phyloP scores from a whole-genome alignment of 2,113 vertebrate species.

The Helogale parvula region DNA sequence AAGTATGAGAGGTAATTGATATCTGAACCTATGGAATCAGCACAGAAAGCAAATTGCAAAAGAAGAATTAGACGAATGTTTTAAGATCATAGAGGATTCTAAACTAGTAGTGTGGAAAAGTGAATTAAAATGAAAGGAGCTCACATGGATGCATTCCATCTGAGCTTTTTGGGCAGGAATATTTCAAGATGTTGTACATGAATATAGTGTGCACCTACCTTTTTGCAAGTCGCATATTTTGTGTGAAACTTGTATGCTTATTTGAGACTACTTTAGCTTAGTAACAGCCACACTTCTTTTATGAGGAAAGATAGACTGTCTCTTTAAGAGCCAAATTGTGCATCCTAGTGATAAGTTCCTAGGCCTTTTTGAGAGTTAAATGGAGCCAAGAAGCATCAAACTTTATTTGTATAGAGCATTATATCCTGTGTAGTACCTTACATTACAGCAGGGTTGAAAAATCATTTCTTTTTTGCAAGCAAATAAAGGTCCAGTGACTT shows the following conservation, averaged over 20 bases:
- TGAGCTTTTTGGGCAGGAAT: not conserved
- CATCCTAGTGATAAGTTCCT: not conserved
- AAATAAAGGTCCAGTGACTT: not conserved
- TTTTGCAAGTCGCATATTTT: not conserved
- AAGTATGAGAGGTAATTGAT: not conserved
- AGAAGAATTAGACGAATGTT: not conserved
- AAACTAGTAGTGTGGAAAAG: not conserved
- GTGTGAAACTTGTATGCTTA: not conserved
- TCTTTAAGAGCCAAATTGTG: not conserved
- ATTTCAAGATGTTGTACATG: not conserved
- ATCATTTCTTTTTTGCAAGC: conserved; percentile 13
- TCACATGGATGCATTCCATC: not conserved
- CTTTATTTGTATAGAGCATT: not conserved
- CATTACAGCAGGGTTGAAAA: not conserved
- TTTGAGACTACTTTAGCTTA: not conserved
- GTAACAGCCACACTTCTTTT: not conserved
- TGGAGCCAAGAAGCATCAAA: not conserved
- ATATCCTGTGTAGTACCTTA: not conserved
- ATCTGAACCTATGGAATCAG: not conserved
- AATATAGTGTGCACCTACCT: not conserved
- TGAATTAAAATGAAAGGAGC: not conserved
- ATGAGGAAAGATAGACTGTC: not conserved
- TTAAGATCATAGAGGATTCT: not conserved
- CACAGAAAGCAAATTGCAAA: not conserved
- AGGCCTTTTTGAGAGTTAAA: not conserved